phyloP scores from a whole-genome alignment of 2,797 vertebrate genomes.

The Pangasius krempfi region DNA sequence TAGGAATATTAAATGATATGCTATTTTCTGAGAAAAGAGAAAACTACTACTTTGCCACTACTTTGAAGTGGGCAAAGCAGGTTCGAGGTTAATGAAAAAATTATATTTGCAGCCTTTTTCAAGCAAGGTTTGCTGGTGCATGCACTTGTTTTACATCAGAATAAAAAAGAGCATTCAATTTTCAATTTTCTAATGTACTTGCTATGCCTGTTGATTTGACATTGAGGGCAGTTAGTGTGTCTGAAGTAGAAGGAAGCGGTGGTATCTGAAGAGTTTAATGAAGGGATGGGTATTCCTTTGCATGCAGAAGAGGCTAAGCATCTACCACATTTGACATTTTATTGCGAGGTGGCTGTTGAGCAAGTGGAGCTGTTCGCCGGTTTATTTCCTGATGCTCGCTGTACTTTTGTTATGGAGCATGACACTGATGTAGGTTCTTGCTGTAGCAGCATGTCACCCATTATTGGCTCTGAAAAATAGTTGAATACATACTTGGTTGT shows the following conservation, averaged over 20 bases:
- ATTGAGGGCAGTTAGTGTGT: neutral
- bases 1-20: neutral
- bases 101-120: neutral
- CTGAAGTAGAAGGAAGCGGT: neutral
- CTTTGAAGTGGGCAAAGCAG: neutral
- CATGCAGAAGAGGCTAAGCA: neutral
- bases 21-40: neutral
- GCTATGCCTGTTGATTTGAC: neutral
- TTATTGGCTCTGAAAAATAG: neutral
- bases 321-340: neutral
- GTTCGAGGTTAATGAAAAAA: neutral
- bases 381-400: slow-evolving; percentile 6
- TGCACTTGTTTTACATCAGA: neutral
- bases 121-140: neutral
- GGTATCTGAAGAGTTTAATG: slow-evolving; percentile 11
- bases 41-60: neutral
- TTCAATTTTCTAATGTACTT: neutral
- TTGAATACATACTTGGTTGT: neutral
- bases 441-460: neutral
- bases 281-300: slow-evolving; percentile 1
- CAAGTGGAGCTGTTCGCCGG: neutral
- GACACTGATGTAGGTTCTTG: neutral
- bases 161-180: neutral
- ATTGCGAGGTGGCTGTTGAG: neutral
- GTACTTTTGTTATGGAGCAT: neutral